Evolutionary conservation across 2,797 vertebrate genomes (phyloP), one percentile per base, ranked within the genome.

Genomic region (Myoxocephalus aenaeus): DNA sequence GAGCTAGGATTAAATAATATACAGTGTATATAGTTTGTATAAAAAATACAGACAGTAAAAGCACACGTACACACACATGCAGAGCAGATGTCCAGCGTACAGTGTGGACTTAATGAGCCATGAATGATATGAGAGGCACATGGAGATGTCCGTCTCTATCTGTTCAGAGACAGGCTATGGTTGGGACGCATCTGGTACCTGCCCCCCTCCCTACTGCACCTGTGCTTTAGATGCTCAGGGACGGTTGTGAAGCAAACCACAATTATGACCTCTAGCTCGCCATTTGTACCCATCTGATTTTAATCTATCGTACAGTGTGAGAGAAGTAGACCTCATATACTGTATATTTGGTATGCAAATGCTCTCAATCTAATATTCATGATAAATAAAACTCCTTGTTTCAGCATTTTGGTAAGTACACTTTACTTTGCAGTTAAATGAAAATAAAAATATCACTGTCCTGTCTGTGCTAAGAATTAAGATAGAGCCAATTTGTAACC

Each of bases 101-200:
- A 91, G 85, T 85, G 77, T 89, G 77, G 82, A 82, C 80, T 75
- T 94, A 92, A 93, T 94, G 91, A 92, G 92, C 83, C 92, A 82
- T 92, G 90, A 92, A 92, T 90, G 90, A 92, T 90, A 89, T 66
- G 87, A 89, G 85, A 89, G 90, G 87, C 77, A 85, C 81, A 84
- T 87, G 89, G 76, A 90, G 84, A 86, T 70, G 86, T 80, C 82
- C 71, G 51, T 82, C 83, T 80, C 76, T 86, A 48, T 84, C 77
- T 85, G 83, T 79, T 87, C 62, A 78, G 73, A 80, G 75, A 65
- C 58, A 72, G 74, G 82, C 73, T 83, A 66, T 79, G 76, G 64
- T 81, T 77, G 79, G 84, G 89, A 87, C 91, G 89, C 93, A 94
- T 92, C 90, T 92, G 90, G 86, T 91, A 90, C 90, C 86, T 73